A percentile compares a stretch with the other conserved stretches of the same genome.
Conservation (phyloP, 1,140 invertebrate species). For the Drosophila nigromelanica region DNA sequence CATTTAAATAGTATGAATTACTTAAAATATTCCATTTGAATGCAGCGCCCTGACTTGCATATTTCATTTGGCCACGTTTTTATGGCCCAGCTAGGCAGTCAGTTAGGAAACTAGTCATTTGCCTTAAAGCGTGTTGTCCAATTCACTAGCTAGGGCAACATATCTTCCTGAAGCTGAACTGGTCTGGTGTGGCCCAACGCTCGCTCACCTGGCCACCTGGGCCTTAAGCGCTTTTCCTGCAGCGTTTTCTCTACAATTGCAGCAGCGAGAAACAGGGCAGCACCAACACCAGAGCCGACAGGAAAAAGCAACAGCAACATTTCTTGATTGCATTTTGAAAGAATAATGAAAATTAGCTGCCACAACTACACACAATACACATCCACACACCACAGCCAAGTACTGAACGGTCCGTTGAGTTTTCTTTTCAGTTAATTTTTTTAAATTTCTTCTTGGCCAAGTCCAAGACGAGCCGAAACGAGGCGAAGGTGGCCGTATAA, state of each 20-base stretch:
- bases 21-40: slow-evolving; percentile 20
- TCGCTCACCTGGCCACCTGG: slow-evolving; percentile 5
- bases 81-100: slow-evolving; percentile 2
- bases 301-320: slow-evolving; percentile 51
- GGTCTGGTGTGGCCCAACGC: too few relatives aligned
- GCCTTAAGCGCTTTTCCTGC: slow-evolving; percentile 47
- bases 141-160: slow-evolving; percentile 44
- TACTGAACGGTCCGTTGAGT: slow-evolving; percentile 47
- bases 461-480: slow-evolving; percentile 17
- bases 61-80: slow-evolving; percentile 13
- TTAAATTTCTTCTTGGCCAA: slow-evolving; percentile 34
- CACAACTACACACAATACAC: slow-evolving; percentile 51
- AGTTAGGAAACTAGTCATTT: slow-evolving; percentile 57
- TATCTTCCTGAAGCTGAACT: slow-evolving; percentile 3
- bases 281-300: background rate
- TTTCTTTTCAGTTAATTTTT: slow-evolving; percentile 71
- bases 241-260: slow-evolving; percentile 23
- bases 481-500: slow-evolving; percentile 24
- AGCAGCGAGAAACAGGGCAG: slow-evolving; percentile 20
- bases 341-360: slow-evolving; percentile 81
- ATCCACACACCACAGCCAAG: slow-evolving; percentile 11
- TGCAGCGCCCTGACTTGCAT: slow-evolving; percentile 11
- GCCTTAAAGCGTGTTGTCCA: slow-evolving; percentile 62
- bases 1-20: slow-evolving; percentile 4
- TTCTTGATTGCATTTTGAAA: slow-evolving; percentile 81